Base-by-base conservation (phyloP, 2,113 vertebrate genomes). In the Empidonax alnorum region DNA sequence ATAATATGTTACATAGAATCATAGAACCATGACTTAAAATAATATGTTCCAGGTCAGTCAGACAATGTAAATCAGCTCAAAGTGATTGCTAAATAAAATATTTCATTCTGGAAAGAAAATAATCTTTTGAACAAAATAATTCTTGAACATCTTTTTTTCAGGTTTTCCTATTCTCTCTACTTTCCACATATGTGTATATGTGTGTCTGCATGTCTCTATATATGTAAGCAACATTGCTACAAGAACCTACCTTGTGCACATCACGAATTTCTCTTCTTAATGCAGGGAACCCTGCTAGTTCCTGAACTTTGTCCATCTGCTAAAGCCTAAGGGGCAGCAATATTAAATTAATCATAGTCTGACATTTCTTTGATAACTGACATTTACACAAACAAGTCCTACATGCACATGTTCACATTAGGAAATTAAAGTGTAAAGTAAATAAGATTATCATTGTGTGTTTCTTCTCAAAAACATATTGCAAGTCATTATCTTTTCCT, bases 361-460 rank as follows among this genome's bases (percentile, higher is more conserved):
- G 90, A 85, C 79, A 88, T 88, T 93, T 95, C 89, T 90, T 89
- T 85, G 90, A 66, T 85, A 83, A 86, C 72, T 81, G 83, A 81
- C 79, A 56, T 88, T 92, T 95, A 72, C 93, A 81, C 82, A 80
- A 87, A 87, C 63, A 94, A 88, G 75, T 74, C 44, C 69, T 84
- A 37, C 72, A 78, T 49, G 88, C 58, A 71, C 88, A 78, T 49
- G 82, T 90, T 85, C 93, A 63, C 8, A 4, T 86, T 92, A 95
- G 90, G 93, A 97, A 95, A 95, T 95, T 85, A 90, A 97, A 94
- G 96, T 96, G 92, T 93, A 93, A 96, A 92, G 79, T 90, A 96
- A 96, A 96, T 84, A 91, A 94, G 72, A 95, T 96, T 94, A 96
- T 44, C 58, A 25, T 80, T 81, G 52, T 52, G 55, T 93, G 88